These are phyloP conservation scores for Zapornia atra DNA, from an alignment of 2,113 vertebrate species.

Conservation along the genomic window DNA sequence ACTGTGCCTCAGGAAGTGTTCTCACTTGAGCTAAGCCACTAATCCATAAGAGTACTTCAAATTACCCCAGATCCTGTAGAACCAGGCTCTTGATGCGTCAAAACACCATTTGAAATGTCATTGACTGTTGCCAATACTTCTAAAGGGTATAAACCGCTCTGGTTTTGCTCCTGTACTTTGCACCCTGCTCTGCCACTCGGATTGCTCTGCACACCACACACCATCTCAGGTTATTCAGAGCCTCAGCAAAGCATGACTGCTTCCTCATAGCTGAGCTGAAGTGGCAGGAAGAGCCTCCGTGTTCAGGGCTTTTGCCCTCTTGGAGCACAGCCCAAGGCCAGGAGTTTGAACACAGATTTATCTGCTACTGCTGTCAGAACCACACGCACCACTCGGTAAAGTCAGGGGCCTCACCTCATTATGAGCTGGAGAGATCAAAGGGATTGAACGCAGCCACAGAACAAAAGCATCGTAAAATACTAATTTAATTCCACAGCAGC, in stretches of 20 bases:
- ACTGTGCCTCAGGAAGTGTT: not conserved
- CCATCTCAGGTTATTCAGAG: not conserved
- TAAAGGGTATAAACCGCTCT: not conserved
- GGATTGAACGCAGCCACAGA: not conserved
- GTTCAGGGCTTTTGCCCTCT: not conserved
- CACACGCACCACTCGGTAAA: not conserved
- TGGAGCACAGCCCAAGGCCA: not conserved
- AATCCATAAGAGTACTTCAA: not conserved
- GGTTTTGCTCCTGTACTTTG: not conserved
- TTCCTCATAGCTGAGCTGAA: not conserved
- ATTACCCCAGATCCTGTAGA: not conserved
- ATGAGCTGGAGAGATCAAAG: not conserved
- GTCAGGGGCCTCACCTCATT: not conserved
- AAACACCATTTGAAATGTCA: not conserved
- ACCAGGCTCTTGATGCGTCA: not conserved
- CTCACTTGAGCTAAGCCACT: not conserved
- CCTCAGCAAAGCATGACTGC: not conserved
- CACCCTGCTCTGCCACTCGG: not conserved
- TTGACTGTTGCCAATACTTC: not conserved
- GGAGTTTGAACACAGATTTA: fast-evolving
- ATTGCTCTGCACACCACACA: not conserved
- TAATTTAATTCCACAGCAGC: not conserved
- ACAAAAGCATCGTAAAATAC: not conserved
- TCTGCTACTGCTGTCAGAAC: not conserved
- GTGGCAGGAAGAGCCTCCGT: not conserved